Conservation (phyloP, 2,797 vertebrate genomes). For the Epinephelus coioides region DNA sequence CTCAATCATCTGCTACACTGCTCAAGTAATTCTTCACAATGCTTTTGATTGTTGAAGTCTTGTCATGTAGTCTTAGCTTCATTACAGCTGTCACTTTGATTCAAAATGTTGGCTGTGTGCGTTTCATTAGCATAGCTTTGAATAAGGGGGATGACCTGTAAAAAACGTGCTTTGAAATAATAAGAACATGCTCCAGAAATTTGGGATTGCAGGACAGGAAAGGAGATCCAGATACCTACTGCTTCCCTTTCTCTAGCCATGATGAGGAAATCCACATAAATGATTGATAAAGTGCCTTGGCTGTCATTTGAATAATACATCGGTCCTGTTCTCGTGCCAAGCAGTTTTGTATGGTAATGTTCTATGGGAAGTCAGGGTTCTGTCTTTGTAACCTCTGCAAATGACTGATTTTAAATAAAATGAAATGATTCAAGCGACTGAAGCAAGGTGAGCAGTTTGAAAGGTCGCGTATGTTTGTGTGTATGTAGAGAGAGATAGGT, state of each 20-base stretch:
- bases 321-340: conserved; percentile 51
- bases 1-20: conserved; percentile 33
- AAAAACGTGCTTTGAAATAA: conserved; percentile 31
- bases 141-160: conserved; percentile 17
- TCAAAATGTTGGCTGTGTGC: conserved; percentile 9
- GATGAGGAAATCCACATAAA: conserved; percentile 79
- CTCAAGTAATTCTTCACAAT: conserved; percentile 42
- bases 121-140: conserved; percentile 24
- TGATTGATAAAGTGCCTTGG: conserved; percentile 80
- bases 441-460: conserved; percentile 64
- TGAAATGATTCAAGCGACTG: conserved; percentile 35
- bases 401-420: conserved; percentile 51
- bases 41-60: conserved; percentile 26
- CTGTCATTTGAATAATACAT: conserved; percentile 83
- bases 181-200: conserved; percentile 16
- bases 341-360: conserved; percentile 64
- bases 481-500: conserved; percentile 40
- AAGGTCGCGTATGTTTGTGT: conserved; percentile 43
- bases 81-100: conserved; percentile 47
- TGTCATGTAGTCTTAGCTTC: conserved; percentile 32
- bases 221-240: conserved; percentile 28
- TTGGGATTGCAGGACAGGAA: conserved; percentile 11
- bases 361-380: conserved; percentile 25
- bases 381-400: conserved; percentile 39
- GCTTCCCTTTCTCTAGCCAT: conserved; percentile 35